A percentile compares a stretch with the other conserved stretches of the same genome.
Evolutionary conservation across 2,797 vertebrate species (phyloP).

Genomic region (Squalus acanthias): DNA sequence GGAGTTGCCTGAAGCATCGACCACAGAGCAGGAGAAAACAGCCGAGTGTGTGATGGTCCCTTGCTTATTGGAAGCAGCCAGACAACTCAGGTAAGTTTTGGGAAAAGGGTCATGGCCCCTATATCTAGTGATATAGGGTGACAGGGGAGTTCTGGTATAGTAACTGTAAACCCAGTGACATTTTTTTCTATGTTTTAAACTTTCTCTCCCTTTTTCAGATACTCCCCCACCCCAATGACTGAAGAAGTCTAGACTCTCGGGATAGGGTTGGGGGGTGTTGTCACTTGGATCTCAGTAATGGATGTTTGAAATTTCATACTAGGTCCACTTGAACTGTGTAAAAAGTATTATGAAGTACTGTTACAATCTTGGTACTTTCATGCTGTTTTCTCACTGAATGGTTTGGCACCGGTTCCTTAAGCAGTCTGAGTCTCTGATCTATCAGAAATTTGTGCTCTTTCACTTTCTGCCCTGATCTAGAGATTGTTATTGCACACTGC

Average conservation of each 20-base stretch:
- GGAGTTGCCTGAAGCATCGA: constrained; percentile 41
- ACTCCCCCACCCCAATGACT: background rate
- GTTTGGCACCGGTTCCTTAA: background rate
- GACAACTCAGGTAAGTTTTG: constrained; percentile 75
- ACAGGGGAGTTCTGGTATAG: background rate
- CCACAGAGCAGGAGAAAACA: constrained; percentile 42
- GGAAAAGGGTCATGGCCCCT: background rate
- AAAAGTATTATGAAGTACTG: background rate
- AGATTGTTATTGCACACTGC: background rate
- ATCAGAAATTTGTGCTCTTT: background rate
- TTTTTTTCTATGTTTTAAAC: background rate
- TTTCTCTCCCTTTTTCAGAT: background rate
- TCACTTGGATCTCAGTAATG: background rate
- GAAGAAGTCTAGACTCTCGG: background rate
- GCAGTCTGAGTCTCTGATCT: background rate
- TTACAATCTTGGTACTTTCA: background rate
- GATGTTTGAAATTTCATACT: background rate
- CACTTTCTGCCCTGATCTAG: background rate
- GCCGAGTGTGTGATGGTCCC: constrained; percentile 56
- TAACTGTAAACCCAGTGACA: background rate
- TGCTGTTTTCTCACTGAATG: background rate
- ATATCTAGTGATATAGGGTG: background rate
- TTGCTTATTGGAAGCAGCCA: constrained; percentile 83
- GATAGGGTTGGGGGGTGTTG: background rate
- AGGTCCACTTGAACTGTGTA: background rate